Evolutionary conservation across 2,113 vertebrate species (phyloP), one percentile per base, ranked within the genome.

Genomic region (Calyptommatus sinebrachiatus): DNA sequence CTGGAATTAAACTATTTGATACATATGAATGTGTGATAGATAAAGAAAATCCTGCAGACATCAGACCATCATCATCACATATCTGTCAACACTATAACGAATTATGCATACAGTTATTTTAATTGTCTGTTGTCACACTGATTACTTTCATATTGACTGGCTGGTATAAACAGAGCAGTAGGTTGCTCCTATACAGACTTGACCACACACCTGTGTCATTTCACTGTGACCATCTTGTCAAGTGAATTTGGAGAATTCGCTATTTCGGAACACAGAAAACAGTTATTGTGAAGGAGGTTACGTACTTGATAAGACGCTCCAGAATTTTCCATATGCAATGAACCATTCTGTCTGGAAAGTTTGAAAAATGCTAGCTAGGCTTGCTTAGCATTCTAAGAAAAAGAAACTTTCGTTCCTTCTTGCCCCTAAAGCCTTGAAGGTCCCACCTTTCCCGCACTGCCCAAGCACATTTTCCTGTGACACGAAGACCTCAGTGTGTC

Each of bases 121-220:
- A 28, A 60, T 31, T 26, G 31, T 61, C 50, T 78, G 31, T 50
- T 78, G 16, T 57, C 41, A 41, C n/a, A 20, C 35, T 53, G 35
- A 53, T 8, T n/a, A 31, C 53, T 78, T 61, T 61, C 50, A n/a
- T 61, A 71, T 78, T 60, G 60, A 69, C 65, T 78, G 66, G 14
- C 35, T 60, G 53, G 20, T 69, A 21, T 50, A 77, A 48, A 11
- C 18, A 57, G 46, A n/a, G 1, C 20, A 66, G 22, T 24, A 57
- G 20, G 8, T 73, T 28, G 31, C 20, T 73, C 28, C 29, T 28
- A 18, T 57, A 41, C 35, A 48, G 29, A 2, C 10, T 16, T 9
- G 24, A 65, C n/a, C 7, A 11, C 8, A 26, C 1, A 35, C 26
- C 10, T 78, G 8, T 12, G 31, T 71, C 28, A 5, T 71, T 76